Conservation (phyloP, 2,113 vertebrate genomes). For the Saccopteryx leptura region DNA sequence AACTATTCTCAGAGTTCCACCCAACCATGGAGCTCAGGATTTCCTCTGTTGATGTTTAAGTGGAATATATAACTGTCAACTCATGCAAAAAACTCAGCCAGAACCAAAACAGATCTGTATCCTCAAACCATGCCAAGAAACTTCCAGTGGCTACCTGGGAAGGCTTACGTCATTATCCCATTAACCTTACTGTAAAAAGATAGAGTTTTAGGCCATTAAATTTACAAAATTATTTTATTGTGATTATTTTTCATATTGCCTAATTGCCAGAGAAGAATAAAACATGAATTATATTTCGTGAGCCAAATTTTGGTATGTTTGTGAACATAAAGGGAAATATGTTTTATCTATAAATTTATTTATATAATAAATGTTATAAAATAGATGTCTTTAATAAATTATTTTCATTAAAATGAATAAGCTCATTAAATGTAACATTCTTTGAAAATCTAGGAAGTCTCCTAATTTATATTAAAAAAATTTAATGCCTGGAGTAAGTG, state of each 20-base stretch:
- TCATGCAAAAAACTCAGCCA: not conserved
- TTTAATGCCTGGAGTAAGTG: not conserved
- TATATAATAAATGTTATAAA: conserved; percentile 31
- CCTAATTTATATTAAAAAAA: not conserved
- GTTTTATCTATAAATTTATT: conserved; percentile 39
- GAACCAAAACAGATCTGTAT: not conserved
- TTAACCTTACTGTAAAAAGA: not conserved
- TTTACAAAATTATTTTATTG: not conserved
- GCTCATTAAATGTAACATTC: conserved; percentile 34
- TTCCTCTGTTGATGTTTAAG: not conserved
- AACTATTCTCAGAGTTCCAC: not conserved
- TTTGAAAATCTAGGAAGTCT: conserved; percentile 30
- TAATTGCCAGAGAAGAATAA: not conserved
- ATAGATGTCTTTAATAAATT: not conserved
- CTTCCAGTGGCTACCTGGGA: not conserved
- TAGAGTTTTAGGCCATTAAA: not conserved
- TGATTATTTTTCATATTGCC: not conserved
- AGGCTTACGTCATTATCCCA: not conserved
- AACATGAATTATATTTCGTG: not conserved
- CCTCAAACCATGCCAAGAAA: not conserved
- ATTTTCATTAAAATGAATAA: conserved; percentile 20
- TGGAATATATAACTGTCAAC: not conserved
- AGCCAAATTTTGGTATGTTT: not conserved
- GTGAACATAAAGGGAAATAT: not conserved
- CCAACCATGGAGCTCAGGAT: not conserved